Percentiles rank a stretch among this genome's conserved stretches.
Evolutionary conservation across 2,888 invertebrate species (phyloP).

Genomic region (Patella pellucida): DNA sequence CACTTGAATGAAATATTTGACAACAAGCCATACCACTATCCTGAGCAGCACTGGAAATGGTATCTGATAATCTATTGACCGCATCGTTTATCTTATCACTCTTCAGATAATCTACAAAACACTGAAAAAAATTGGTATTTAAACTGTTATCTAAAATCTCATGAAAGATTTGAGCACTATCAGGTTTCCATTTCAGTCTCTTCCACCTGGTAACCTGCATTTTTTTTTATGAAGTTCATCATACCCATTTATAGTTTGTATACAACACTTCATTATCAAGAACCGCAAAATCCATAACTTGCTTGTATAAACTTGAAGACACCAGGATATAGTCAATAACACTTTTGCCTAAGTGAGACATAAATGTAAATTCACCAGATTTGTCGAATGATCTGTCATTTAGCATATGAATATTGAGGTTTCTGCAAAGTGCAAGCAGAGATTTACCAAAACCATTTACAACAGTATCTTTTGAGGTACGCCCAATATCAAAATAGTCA

Average conservation of each 20-base stretch:
- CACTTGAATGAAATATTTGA: too few relatives aligned
- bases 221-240: background rate
- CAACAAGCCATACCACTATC: too few relatives aligned
- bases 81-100: too few relatives aligned
- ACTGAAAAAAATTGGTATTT: background rate
- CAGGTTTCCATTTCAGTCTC: background rate
- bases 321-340: background rate
- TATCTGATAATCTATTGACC: too few relatives aligned
- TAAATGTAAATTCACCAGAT: background rate
- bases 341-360: background rate
- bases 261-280: background rate
- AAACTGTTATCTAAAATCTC: background rate
- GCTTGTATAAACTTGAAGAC: background rate
- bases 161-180: background rate
- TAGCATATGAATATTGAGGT: background rate
- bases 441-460: background rate
- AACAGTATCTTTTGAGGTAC: background rate
- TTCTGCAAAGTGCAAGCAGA: background rate
- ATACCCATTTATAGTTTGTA: background rate
- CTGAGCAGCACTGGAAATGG: too few relatives aligned
- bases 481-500: background rate
- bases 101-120: background rate
- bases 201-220: background rate
- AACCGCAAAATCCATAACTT: background rate
- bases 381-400: background rate